Percentiles rank a stretch among this genome's conserved stretches.
Evolutionary conservation across 2,113 vertebrate species (phyloP).

Genomic region (Indicator maculatus): DNA sequence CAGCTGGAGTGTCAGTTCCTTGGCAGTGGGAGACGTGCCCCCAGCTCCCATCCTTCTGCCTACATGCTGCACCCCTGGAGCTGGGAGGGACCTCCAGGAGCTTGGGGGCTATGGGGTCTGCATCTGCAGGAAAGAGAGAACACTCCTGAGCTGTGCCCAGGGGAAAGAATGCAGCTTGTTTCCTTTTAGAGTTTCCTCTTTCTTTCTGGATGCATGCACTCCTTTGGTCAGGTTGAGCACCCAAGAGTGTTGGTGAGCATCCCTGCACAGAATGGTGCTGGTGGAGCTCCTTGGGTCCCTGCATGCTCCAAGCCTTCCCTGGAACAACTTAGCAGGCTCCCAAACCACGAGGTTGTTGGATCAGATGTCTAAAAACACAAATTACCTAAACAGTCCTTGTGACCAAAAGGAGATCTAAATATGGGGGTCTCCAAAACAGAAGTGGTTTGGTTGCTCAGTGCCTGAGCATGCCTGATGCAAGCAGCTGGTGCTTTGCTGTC

Average conservation of each 20-base stretch:
- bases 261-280: neutral
- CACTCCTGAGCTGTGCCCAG: neutral
- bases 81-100: neutral
- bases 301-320: neutral
- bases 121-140: neutral
- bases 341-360: accelerated
- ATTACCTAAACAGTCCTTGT: neutral
- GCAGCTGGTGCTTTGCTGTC: neutral
- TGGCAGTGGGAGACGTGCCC: neutral
- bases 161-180: neutral
- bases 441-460: neutral
- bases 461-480: neutral
- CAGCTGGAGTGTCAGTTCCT: neutral
- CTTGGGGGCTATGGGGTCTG: neutral
- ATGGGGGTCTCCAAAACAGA: neutral
- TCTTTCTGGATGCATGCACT: neutral
- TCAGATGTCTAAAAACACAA: neutral
- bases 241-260: neutral
- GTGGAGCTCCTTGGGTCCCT: neutral
- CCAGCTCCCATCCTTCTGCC: neutral
- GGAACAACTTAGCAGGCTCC: neutral
- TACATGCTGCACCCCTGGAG: accelerated
- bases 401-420: neutral
- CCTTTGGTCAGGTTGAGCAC: neutral
- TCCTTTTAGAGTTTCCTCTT: neutral